Evolutionary conservation across 2,888 invertebrate genomes (phyloP), one percentile per base, ranked within the genome.

Genomic region (Drosophila siamana): DNA sequence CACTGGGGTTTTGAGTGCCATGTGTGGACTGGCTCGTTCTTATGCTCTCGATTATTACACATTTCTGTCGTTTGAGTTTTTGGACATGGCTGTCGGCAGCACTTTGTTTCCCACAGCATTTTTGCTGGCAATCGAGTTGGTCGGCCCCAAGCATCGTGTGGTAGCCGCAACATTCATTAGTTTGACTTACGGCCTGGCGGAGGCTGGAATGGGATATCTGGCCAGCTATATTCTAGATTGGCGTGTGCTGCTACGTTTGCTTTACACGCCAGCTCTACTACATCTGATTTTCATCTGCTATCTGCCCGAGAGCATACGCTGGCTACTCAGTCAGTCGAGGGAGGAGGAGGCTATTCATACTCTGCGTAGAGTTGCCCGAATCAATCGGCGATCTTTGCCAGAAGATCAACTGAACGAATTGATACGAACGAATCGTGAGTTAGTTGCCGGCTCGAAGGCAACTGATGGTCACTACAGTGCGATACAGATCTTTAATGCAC

Each of bases 81-180:
- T 96, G 0, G 96, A 96, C 86, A 95, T 96, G 1, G 92, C 94
- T 0, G 93, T 95, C 24, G 95, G 95, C 0, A 94, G 95, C 11
- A 95, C 96, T 0, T 94, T 95, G 3, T 96, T 94, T 88, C 94
- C 95, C 7, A 94, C 95, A 0, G 94, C 95, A 47, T 96, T 95
- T 89, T 94, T 96, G 80, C 51, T 91, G 65, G 96, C 96, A 94
- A 92, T 96, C 78, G 97, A 97, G 91, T 93, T 96, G 92, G 95
- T 96, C 33, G 96, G 96, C 0, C 95, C 95, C 22, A 94, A 94
- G 70, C 94, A 95, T 67, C 93, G 97, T 46, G 95, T 96, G 11
- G 90, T 96, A 30, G 95, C 95, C 1, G 95, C 96, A 51, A 93
- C 95, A 38, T 92, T 95, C 54, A 93, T 96, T 30, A 94, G 95